These are phyloP conservation scores for Melanotaenia boesemani DNA, from an alignment of 2,797 vertebrate species.

Conservation along the genomic window DNA sequence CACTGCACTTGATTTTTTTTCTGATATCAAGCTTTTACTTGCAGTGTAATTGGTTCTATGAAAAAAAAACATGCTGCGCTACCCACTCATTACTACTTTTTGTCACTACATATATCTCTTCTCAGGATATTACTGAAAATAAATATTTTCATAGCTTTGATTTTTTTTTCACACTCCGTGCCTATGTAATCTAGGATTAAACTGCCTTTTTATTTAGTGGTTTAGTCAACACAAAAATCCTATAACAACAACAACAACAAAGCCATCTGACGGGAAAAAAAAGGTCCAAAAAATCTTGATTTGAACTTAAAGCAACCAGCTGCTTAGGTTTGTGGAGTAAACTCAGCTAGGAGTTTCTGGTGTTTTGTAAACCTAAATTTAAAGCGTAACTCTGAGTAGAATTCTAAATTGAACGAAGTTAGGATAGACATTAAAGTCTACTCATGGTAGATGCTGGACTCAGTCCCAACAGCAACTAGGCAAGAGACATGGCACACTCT, in stretches of 20 bases:
- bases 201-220: no score
- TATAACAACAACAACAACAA: conserved; percentile 25
- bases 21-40: not conserved
- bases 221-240: conserved; percentile 18
- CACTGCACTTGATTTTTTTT: not conserved
- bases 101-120: conserved; percentile 7
- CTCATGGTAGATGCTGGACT: no score
- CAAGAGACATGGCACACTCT: no score
- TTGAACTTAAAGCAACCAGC: no score
- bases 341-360: no score
- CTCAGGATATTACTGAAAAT: not conserved
- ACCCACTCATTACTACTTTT: not conserved
- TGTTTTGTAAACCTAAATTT: no score
- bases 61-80: conserved; percentile 9
- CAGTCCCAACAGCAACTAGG: no score
- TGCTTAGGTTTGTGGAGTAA: no score
- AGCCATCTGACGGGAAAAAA: conserved; percentile 37
- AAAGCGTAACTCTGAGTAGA: no score
- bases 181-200: not conserved
- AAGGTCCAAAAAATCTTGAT: no score
- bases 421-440: no score
- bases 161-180: not conserved
- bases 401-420: no score
- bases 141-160: not conserved
- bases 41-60: not conserved